Evolutionary conservation across 2,797 vertebrate genomes (phyloP).

Genomic region (Telmatherina bonti): DNA sequence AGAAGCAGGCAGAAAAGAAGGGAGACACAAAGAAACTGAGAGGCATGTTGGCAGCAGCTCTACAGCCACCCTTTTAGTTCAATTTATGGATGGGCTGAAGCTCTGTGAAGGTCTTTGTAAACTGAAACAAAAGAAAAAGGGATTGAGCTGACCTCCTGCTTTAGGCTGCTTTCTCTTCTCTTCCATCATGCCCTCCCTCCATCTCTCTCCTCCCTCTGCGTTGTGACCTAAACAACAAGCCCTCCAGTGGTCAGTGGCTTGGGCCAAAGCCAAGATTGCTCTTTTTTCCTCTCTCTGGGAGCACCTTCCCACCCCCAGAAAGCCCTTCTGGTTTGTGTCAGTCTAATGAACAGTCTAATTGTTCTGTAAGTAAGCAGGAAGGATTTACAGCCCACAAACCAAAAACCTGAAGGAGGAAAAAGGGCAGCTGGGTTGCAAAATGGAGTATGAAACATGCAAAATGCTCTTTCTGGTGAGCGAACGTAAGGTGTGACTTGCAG

Average conservation of each 20-base stretch:
- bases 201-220: constrained; percentile 20
- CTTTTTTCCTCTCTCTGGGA: constrained; percentile 22
- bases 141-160: constrained; percentile 15
- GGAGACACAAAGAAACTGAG: background rate
- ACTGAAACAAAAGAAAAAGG: constrained; percentile 38
- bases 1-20: background rate
- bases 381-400: constrained; percentile 47
- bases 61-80: constrained; percentile 12
- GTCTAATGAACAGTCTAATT: constrained; percentile 58
- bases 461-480: constrained; percentile 31
- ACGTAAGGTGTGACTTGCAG: constrained; percentile 54
- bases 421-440: constrained; percentile 22
- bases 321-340: constrained; percentile 72
- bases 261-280: constrained; percentile 44
- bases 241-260: constrained; percentile 27
- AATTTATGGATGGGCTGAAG: constrained; percentile 32
- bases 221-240: constrained; percentile 39
- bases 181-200: constrained; percentile 15
- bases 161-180: background rate
- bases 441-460: constrained; percentile 32
- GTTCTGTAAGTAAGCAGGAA: constrained; percentile 53
- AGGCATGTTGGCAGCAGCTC: constrained; percentile 14
- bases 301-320: constrained; percentile 21
- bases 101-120: constrained; percentile 21
- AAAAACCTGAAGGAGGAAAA: constrained; percentile 18